A percentile compares a stretch with the other conserved stretches of the same genome.
Evolutionary conservation across 2,113 vertebrate species (phyloP).

Genomic region (Lutjanus erythropterus): DNA sequence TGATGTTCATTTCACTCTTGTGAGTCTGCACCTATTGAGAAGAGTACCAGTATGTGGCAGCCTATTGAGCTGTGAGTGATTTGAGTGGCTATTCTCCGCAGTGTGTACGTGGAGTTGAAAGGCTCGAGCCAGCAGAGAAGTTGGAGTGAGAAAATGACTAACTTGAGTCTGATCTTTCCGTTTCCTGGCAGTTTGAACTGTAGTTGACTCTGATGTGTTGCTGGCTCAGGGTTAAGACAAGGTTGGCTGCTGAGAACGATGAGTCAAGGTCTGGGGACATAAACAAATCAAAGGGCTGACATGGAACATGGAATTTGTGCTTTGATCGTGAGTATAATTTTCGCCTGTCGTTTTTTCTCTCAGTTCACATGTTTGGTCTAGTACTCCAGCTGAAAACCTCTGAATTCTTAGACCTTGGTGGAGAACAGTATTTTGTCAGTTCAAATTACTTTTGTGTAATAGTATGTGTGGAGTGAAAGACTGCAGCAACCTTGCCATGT

Average conservation of each 20-base stretch:
- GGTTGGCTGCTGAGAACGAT: slow-evolving; percentile 45
- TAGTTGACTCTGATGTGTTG: slow-evolving; percentile 50
- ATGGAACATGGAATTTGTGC: slow-evolving; percentile 27
- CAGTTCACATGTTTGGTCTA: background rate
- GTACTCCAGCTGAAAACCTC: background rate
- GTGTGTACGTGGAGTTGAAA: slow-evolving; percentile 67
- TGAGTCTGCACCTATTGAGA: slow-evolving; percentile 72
- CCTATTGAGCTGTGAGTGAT: slow-evolving; percentile 78
- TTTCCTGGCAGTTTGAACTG: slow-evolving; percentile 67
- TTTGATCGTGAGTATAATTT: slow-evolving; percentile 41
- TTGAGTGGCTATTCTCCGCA: slow-evolving; percentile 72
- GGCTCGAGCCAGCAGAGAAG: slow-evolving; percentile 53
- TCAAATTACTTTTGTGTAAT: background rate
- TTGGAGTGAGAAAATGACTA: slow-evolving; percentile 60
- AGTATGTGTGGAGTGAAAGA: background rate
- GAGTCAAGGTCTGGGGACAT: slow-evolving; percentile 48
- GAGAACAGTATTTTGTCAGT: slow-evolving; percentile 5
- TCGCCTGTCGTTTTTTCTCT: background rate
- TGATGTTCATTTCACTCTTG: slow-evolving; percentile 73
- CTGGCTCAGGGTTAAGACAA: slow-evolving; percentile 60
- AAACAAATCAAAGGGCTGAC: slow-evolving; percentile 49
- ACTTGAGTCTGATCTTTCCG: slow-evolving; percentile 55
- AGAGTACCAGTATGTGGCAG: slow-evolving; percentile 63
- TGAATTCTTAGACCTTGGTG: background rate
- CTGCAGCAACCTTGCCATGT: background rate